These are phyloP conservation scores for Okamejei kenojei DNA, from an alignment of 2,797 vertebrate species.

Conservation along the genomic window DNA sequence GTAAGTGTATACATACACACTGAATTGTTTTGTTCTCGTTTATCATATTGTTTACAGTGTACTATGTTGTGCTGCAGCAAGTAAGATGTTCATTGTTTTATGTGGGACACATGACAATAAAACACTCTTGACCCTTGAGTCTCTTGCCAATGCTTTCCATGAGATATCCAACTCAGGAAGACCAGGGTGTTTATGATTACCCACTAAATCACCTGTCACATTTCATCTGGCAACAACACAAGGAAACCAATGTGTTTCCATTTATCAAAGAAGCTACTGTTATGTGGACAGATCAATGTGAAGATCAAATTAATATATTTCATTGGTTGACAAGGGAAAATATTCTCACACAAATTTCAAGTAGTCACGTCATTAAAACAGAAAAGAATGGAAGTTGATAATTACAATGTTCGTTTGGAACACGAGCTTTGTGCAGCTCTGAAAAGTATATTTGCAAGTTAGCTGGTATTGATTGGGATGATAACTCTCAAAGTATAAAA, in stretches of 20 bases:
- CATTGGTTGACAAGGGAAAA: neutral
- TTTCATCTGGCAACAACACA: neutral
- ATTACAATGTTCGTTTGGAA: neutral
- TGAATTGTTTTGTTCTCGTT: too few relatives aligned
- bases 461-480: neutral
- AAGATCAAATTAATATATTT: neutral
- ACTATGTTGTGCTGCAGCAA: too few relatives aligned
- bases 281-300: neutral
- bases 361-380: neutral
- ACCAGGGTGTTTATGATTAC: neutral
- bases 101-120: too few relatives aligned
- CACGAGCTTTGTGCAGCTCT: neutral
- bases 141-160: too few relatives aligned
- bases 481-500: too few relatives aligned
- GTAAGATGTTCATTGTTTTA: too few relatives aligned
- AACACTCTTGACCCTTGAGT: too few relatives aligned
- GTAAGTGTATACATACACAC: too few relatives aligned
- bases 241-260: neutral
- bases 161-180: neutral
- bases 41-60: too few relatives aligned
- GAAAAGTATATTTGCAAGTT: neutral
- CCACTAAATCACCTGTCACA: neutral
- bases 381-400: neutral
- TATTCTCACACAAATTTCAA: neutral
- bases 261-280: neutral